Conservation (phyloP, 1,140 invertebrate genomes). For the Listronotus bonariensis region DNA sequence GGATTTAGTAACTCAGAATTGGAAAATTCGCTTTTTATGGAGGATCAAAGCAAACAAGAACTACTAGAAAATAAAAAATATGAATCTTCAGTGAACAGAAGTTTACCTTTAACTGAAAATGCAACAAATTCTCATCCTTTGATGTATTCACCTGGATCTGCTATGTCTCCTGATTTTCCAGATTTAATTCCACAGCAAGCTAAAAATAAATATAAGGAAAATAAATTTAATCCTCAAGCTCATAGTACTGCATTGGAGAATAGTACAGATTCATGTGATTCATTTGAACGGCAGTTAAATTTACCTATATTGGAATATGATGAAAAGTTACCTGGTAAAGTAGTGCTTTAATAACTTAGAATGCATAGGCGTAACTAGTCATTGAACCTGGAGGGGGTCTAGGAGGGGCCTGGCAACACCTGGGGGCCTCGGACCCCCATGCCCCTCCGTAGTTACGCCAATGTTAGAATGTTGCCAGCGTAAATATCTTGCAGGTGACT, state of each 20-base stretch:
- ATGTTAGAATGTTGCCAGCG: no score
- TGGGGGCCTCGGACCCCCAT: no score
- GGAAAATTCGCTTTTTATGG: conserved; percentile 2
- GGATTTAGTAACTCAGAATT: neutral
- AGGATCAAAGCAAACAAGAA: conserved; percentile 2
- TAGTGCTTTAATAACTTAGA: neutral
- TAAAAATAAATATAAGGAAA: conserved; percentile 41
- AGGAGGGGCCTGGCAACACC: no score
- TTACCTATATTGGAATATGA: conserved; percentile 42
- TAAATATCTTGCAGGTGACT: no score
- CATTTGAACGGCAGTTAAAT: conserved; percentile 42
- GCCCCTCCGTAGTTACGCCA: no score
- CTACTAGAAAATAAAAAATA: conserved; percentile 16
- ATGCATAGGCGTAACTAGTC: no score
- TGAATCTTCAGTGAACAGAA: conserved; percentile 9
- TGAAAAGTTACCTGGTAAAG: conserved; percentile 47
- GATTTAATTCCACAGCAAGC: conserved; percentile 53
- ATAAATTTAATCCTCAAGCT: conserved; percentile 43
- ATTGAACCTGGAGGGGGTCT: no score
- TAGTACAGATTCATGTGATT: conserved; percentile 34
- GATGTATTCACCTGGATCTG: conserved; percentile 50
- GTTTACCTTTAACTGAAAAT: conserved; percentile 43
- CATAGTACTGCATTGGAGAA: conserved; percentile 43
- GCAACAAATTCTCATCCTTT: conserved; percentile 55
- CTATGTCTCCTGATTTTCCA: conserved; percentile 50